Percentiles rank a stretch among this genome's conserved stretches.
Conservation (phyloP, 2,797 vertebrate genomes). For the Pseudochirops corinnae region DNA sequence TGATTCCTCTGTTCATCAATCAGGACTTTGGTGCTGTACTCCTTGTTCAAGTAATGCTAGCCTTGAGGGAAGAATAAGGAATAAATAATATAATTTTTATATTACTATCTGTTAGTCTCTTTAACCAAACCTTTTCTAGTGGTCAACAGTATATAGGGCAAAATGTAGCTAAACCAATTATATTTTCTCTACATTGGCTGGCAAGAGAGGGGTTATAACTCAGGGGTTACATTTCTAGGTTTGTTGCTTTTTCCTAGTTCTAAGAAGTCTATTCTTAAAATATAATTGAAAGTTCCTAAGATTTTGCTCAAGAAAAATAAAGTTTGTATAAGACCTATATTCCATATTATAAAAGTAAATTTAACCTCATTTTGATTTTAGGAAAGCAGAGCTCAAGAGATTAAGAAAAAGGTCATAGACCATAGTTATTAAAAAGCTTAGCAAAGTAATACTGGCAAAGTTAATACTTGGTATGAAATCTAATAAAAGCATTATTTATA, state of each 20-base stretch:
- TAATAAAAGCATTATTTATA: conserved; percentile 27
- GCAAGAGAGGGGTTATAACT: neutral
- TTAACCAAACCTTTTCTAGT: too few species aligned
- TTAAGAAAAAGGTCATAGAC: conserved; percentile 30
- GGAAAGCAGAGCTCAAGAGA: conserved; percentile 27
- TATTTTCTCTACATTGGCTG: neutral
- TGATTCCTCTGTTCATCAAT: too few species aligned
- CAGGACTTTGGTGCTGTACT: too few species aligned
- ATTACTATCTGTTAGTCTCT: too few species aligned
- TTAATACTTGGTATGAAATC: conserved; percentile 14
- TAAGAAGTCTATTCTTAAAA: neutral
- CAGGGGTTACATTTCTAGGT: neutral
- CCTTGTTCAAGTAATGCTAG: too few species aligned
- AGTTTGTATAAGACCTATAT: conserved; percentile 1
- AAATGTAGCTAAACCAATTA: too few species aligned
- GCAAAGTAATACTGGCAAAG: conserved; percentile 3
- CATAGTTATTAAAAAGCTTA: neutral
- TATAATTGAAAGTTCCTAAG: neutral
- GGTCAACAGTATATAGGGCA: too few species aligned
- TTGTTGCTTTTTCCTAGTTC: conserved; percentile 9
- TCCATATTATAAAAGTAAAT: conserved; percentile 4
- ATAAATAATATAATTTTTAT: too few species aligned
- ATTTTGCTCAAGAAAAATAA: conserved; percentile 38
- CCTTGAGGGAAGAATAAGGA: too few species aligned
- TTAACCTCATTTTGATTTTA: conserved; percentile 37